Evolutionary conservation across 2,888 invertebrate genomes (phyloP).

Genomic region (Rhopalosiphum nymphaeae): DNA sequence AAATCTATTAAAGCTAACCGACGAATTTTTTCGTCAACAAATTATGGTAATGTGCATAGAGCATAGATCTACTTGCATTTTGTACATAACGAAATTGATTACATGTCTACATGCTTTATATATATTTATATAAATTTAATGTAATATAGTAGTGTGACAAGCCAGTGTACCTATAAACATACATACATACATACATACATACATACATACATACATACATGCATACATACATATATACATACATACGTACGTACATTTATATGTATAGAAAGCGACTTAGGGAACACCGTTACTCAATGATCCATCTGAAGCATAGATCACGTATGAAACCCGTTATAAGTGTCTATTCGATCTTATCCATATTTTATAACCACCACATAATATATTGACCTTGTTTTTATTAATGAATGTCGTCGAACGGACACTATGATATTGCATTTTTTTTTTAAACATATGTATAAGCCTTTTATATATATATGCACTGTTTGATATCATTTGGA

Average conservation of each 20-base stretch:
- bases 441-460: neutral
- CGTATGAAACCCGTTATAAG: slow-evolving; percentile 62
- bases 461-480: neutral
- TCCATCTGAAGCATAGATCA: slow-evolving; percentile 62
- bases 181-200: neutral
- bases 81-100: neutral
- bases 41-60: neutral
- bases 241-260: neutral
- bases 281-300: slow-evolving; percentile 62
- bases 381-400: slow-evolving; percentile 44
- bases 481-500: neutral
- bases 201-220: neutral
- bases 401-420: neutral
- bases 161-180: neutral
- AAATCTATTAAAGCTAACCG: neutral
- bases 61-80: neutral
- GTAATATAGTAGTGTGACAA: neutral
- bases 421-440: slow-evolving; percentile 13
- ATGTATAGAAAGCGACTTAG: slow-evolving; percentile 54
- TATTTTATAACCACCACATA: slow-evolving; percentile 43
- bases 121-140: neutral
- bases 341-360: slow-evolving; percentile 46
- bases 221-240: neutral
- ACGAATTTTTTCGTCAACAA: neutral
- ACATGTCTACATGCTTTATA: neutral